phyloP scores from a whole-genome alignment of 2,113 vertebrate genomes.

The Carassius carassius region DNA sequence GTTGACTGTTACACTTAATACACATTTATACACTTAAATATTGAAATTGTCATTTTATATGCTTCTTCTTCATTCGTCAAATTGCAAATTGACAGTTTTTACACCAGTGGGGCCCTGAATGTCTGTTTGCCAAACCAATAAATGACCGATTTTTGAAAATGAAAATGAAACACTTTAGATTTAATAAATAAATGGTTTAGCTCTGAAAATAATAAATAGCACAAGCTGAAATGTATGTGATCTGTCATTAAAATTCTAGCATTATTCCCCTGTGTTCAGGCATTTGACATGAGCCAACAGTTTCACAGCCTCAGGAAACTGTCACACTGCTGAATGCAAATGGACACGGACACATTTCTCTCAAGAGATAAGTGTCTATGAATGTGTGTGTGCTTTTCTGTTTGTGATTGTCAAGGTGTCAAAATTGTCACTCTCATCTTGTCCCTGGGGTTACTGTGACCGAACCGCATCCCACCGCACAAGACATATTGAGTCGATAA shows the following conservation, averaged over 20 bases:
- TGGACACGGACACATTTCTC: conserved; percentile 36
- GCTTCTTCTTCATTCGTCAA: too few relatives aligned
- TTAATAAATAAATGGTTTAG: background rate
- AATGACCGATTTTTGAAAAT: background rate
- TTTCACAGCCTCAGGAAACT: conserved; percentile 50
- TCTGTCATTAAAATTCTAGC: background rate
- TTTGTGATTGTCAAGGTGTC: conserved; percentile 43
- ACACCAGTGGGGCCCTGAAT: too few relatives aligned
- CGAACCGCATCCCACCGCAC: conserved; percentile 43
- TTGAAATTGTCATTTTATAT: too few relatives aligned
- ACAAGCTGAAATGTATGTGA: background rate
- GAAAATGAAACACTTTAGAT: background rate
- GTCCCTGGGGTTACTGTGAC: conserved; percentile 41
- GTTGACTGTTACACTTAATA: too few relatives aligned
- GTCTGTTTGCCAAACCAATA: background rate
- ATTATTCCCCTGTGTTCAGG: conserved; percentile 10
- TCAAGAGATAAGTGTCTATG: background rate
- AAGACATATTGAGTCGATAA: conserved; percentile 58
- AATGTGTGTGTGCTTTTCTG: background rate
- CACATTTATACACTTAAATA: too few relatives aligned
- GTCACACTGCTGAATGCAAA: conserved; percentile 54
- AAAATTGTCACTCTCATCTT: conserved; percentile 41
- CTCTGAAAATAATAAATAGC: background rate
- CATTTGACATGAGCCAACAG: background rate
- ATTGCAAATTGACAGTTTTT: too few relatives aligned